These are phyloP conservation scores for Otolemur crassicaudatus DNA, from an alignment of 2,797 vertebrate species.

Conservation along the genomic window DNA sequence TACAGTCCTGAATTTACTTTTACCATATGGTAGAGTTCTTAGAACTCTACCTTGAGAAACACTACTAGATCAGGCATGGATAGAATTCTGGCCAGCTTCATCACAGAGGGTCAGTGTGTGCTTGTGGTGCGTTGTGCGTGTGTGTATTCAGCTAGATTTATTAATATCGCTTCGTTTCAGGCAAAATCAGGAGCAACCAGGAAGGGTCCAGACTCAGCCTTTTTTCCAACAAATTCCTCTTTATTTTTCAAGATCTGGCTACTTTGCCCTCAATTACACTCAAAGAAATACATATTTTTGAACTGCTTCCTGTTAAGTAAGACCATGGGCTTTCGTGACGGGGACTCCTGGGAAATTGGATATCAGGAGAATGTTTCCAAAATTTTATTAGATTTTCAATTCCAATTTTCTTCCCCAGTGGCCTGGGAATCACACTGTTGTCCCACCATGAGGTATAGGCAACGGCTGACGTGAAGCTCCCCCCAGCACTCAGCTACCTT, in stretches of 20 bases:
- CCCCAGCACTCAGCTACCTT: no score
- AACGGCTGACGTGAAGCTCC: no score
- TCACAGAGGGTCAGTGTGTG: background rate
- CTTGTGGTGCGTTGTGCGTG: background rate
- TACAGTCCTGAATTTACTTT: background rate
- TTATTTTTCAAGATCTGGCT: slow-evolving; percentile 5
- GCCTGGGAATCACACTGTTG: background rate
- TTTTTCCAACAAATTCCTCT: background rate
- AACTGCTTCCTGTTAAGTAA: background rate
- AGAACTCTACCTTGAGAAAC: background rate
- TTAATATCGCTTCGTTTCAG: background rate
- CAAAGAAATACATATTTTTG: slow-evolving; percentile 34
- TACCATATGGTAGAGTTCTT: background rate
- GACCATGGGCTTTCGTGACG: background rate
- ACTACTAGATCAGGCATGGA: background rate
- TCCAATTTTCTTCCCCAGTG: background rate
- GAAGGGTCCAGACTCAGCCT: background rate
- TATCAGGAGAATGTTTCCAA: background rate
- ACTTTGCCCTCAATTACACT: background rate
- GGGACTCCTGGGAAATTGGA: background rate
- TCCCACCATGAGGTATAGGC: fast-evolving
- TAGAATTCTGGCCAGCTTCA: background rate
- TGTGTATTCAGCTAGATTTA: background rate
- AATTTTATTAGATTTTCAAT: background rate
- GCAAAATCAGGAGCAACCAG: slow-evolving; percentile 4